Evolutionary conservation across 2,888 invertebrate species (phyloP).

Genomic region (Meiosimyza decipiens): DNA sequence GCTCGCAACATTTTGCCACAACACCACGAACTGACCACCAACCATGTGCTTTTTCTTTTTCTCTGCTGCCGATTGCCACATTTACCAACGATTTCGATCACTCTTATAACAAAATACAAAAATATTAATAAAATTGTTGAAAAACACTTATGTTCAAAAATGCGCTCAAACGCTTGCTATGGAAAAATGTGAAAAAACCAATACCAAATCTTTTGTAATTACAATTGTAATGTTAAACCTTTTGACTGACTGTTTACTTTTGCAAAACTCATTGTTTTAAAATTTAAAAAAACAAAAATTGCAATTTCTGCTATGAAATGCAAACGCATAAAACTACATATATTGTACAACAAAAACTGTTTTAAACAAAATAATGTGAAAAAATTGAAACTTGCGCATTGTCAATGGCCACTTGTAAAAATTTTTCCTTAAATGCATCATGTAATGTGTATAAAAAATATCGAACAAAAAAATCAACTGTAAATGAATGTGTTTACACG

Average conservation of each 20-base stretch:
- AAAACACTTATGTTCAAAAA: constrained; percentile 22
- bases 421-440: constrained; percentile 28
- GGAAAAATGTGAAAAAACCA: constrained; percentile 32
- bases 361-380: not conserved
- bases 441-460: constrained; percentile 34
- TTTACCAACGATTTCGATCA: constrained; percentile 40
- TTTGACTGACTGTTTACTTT: constrained; percentile 1
- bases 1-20: constrained; percentile 30
- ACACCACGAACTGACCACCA: constrained; percentile 41
- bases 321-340: constrained; percentile 24
- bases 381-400: constrained; percentile 19
- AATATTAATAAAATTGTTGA: constrained; percentile 36
- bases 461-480: constrained; percentile 30
- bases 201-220: constrained; percentile 25
- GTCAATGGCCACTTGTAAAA: constrained; percentile 22
- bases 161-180: constrained; percentile 25
- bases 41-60: constrained; percentile 19
- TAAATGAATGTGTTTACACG: constrained; percentile 18
- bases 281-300: not conserved
- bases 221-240: not conserved
- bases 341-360: constrained; percentile 10
- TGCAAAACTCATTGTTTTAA: constrained; percentile 6
- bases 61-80: constrained; percentile 40
- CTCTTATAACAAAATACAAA: constrained; percentile 38
- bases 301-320: constrained; percentile 3